phyloP scores from a whole-genome alignment of 2,888 invertebrate genomes.

The Drosophila meridionalis region DNA sequence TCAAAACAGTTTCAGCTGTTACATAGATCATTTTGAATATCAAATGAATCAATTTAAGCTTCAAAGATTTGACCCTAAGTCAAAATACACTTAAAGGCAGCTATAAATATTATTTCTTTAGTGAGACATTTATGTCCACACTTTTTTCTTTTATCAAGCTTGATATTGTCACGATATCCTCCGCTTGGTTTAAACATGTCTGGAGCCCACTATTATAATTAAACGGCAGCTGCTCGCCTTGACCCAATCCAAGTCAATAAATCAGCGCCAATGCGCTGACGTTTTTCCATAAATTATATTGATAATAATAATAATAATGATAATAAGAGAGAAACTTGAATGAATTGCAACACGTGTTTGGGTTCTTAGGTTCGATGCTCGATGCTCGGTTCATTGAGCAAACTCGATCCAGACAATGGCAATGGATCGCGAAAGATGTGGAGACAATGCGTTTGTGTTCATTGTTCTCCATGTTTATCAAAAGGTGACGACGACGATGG shows the following conservation, averaged over 20 bases:
- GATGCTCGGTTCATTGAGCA: slow-evolving; percentile 57
- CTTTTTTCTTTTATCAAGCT: background rate
- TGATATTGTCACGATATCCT: background rate
- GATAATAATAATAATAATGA: slow-evolving; percentile 58
- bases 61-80: background rate
- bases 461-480: slow-evolving; percentile 56
- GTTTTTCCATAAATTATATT: slow-evolving; percentile 62
- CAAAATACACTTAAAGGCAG: background rate
- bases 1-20: background rate
- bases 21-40: background rate
- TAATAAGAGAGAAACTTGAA: slow-evolving; percentile 53
- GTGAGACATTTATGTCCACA: background rate
- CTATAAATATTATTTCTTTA: slow-evolving; percentile 1
- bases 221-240: slow-evolving; percentile 57
- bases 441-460: slow-evolving; percentile 61
- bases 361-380: slow-evolving; percentile 41
- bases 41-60: background rate
- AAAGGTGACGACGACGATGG: slow-evolving; percentile 45
- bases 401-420: slow-evolving; percentile 62
- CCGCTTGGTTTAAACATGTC: background rate
- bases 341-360: slow-evolving; percentile 76
- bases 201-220: slow-evolving; percentile 1
- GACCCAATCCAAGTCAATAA: slow-evolving; percentile 65
- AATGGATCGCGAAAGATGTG: slow-evolving; percentile 69
- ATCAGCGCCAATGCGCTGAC: slow-evolving; percentile 66